These are phyloP conservation scores for Alloscopus bannaensis DNA, from an alignment of 2,888 invertebrate species.

Conservation along the genomic window DNA sequence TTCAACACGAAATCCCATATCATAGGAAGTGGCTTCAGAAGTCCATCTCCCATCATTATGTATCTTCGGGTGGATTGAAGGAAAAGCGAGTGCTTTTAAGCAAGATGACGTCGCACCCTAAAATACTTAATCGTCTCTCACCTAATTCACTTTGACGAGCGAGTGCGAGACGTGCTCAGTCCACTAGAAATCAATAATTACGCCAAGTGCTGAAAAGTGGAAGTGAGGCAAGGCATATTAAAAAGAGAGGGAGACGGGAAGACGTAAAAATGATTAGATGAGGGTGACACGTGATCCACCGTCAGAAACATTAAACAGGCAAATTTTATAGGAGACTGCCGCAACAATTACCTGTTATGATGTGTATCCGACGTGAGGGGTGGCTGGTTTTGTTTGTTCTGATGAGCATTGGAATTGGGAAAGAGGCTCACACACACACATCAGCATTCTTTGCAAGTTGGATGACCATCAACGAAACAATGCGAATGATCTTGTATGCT, in stretches of 20 bases:
- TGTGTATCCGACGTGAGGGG: slow-evolving; percentile 31
- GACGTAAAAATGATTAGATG: background rate
- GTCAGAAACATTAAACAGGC: background rate
- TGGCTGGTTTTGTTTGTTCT: slow-evolving; percentile 34
- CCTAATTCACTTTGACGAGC: too few species aligned
- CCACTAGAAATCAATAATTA: slow-evolving; percentile 44
- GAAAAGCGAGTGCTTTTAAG: too few species aligned
- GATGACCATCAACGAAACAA: slow-evolving; percentile 2
- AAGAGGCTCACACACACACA: background rate
- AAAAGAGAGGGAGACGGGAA: background rate
- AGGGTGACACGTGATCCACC: background rate
- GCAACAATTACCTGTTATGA: slow-evolving; percentile 20
- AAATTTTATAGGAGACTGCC: background rate
- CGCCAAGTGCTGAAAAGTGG: slow-evolving; percentile 43
- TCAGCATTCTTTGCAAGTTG: background rate
- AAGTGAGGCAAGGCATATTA: too few species aligned
- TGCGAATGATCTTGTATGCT: too few species aligned
- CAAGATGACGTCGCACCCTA: too few species aligned
- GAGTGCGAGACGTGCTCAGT: too few species aligned
- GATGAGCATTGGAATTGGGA: background rate
- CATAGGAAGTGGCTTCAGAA: slow-evolving; percentile 45
- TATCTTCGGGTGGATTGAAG: too few species aligned
- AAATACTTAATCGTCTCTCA: too few species aligned
- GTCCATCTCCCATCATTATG: slow-evolving; percentile 14
- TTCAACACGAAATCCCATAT: slow-evolving; percentile 50